Evolutionary conservation across 2,797 vertebrate genomes (phyloP), one percentile per base, ranked within the genome.

Genomic region (Peromyscus aztecus): DNA sequence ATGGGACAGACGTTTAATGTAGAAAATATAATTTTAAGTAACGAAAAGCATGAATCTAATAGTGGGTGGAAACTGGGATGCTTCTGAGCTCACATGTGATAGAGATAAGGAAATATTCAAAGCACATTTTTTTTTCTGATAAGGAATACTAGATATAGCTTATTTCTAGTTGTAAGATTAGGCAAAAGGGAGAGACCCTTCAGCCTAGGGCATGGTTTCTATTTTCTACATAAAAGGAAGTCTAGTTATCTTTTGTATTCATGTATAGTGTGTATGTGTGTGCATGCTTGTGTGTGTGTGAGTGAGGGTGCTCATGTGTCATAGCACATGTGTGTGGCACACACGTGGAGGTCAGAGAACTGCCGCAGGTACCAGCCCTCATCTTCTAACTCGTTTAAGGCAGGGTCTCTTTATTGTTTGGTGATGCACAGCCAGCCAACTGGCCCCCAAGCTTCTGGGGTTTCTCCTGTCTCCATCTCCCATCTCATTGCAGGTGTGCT

Each of bases 11-110:
- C 71, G 0, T 95, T 87, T 73, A 77, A 73, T 69, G 31, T 29
- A 88, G 81, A 84, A 91, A 91, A 91, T n/a, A 94, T 2, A 71
- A 90, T 91, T 85, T 24, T 77, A 57, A 77, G 82, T 24, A 95
- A 91, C 55, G 73, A 90, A 96, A 82, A 43, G 27, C 67, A 75
- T 40, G 31, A 37, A 77, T 21, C 59, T 93, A 61, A 84, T 17
- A 81, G 52, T 52, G n/a, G 52, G 40, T 9, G 90, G 17, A 65
- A 71, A 93, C 19, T 71, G 34, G 80, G 63, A 71, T 57, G 55
- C 89, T 95, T 90, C 34, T 95, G 46, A 94, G 52, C 14, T 43
- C 57, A 40, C 31, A 80, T 21, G 59, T 31, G 8, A 77, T 71
- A 37, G 61, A 73, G 84, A 85, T 57, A 93, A 96, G 65, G 55